phyloP scores from a whole-genome alignment of 2,113 vertebrate genomes.

The Ceuthmochares aereus region DNA sequence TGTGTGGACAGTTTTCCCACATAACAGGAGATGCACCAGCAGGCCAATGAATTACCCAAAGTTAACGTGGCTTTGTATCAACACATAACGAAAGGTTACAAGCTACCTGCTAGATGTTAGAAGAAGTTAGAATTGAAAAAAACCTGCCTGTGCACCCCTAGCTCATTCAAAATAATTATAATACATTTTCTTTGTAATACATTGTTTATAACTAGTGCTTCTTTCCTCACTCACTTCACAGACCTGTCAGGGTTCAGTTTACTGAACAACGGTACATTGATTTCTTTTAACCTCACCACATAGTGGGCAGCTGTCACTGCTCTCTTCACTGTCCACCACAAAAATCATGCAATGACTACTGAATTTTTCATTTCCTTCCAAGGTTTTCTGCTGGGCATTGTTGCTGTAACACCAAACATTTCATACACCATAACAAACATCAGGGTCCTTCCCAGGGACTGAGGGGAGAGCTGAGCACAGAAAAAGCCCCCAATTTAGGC shows the following conservation, averaged over 20 bases:
- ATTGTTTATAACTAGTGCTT: not conserved
- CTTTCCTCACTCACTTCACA: not conserved
- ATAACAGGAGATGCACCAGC: not conserved
- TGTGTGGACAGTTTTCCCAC: not conserved
- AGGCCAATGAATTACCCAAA: not conserved
- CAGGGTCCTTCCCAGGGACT: not conserved
- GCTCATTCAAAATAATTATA: not conserved
- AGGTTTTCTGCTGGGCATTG: not conserved
- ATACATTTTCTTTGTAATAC: not conserved
- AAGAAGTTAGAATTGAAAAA: not conserved
- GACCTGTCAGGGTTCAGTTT: not conserved
- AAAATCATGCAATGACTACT: not conserved
- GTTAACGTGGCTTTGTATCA: not conserved
- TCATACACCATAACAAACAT: not conserved
- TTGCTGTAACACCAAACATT: not conserved
- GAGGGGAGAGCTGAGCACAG: not conserved
- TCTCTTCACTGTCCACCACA: not conserved
- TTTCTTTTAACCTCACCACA: not conserved
- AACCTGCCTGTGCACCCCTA: not conserved
- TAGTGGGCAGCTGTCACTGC: accelerated
- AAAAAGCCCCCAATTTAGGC: accelerated
- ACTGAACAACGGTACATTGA: accelerated
- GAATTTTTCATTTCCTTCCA: not conserved
- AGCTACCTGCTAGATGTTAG: not conserved
- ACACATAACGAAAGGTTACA: not conserved